phyloP scores from a whole-genome alignment of 2,113 vertebrate genomes.

The Nycticryphes semicollaris region DNA sequence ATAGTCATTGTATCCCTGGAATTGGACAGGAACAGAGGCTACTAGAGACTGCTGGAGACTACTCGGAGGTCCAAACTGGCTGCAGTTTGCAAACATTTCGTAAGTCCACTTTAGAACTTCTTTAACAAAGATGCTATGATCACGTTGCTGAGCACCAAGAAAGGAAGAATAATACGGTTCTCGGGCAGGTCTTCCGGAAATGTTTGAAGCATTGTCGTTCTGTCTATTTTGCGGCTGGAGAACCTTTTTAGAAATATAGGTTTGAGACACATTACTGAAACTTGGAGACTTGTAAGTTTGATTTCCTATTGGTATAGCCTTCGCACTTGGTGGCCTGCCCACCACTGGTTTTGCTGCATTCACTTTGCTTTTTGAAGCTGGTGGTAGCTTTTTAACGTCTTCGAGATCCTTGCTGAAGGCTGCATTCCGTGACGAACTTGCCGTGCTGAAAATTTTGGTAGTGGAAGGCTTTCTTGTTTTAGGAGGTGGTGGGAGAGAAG shows the following conservation, averaged over 20 bases:
- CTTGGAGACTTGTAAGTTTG: rapidly evolving
- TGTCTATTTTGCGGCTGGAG: not conserved
- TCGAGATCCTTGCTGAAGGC: constrained; percentile 78
- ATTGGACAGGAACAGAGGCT: constrained; percentile 74
- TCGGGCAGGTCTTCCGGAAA: not conserved
- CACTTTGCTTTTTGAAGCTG: constrained; percentile 63
- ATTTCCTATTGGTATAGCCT: not conserved
- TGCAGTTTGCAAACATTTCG: constrained; percentile 73
- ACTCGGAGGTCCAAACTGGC: constrained; percentile 71
- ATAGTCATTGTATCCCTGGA: constrained; percentile 77
- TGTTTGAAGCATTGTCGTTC: not conserved
- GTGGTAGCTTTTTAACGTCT: not conserved
- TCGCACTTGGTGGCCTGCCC: not conserved
- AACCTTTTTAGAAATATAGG: not conserved
- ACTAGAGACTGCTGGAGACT: constrained; percentile 69
- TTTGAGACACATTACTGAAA: not conserved
- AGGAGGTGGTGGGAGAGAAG: constrained; percentile 63
- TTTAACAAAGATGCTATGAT: constrained; percentile 67
- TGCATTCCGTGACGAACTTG: constrained; percentile 76
- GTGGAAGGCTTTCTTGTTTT: constrained; percentile 73
- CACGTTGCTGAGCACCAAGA: not conserved
- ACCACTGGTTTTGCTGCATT: rapidly evolving
- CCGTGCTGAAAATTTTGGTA: constrained; percentile 78
- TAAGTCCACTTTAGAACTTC: constrained; percentile 81
- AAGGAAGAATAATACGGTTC: not conserved